phyloP scores from a whole-genome alignment of 1,140 invertebrate species.

The Cherax destructor region DNA sequence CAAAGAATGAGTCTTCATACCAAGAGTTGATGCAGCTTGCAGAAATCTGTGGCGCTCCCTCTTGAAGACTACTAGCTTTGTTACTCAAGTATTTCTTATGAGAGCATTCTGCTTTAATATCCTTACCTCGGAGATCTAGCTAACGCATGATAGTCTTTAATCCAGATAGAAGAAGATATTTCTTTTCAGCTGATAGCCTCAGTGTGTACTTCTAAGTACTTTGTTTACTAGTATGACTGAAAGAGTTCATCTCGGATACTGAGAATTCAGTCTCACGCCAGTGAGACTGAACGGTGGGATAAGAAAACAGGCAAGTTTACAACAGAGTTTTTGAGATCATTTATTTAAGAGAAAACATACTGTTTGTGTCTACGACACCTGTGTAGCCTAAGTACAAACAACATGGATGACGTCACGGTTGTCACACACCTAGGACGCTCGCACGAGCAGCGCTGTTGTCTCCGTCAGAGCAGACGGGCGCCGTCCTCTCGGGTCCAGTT shows the following conservation, averaged over 20 bases:
- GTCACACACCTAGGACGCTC: conserved; percentile 66
- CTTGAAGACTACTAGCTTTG: no score
- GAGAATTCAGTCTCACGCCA: neutral
- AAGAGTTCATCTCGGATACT: no score
- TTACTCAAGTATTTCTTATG: no score
- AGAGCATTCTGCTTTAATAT: no score
- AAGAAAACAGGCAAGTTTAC: conserved; percentile 32
- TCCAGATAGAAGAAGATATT: no score
- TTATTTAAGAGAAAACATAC: conserved; percentile 69
- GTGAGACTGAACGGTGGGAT: neutral
- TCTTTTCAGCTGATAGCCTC: no score
- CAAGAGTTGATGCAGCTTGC: no score
- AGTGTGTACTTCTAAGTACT: neutral
- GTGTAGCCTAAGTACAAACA: conserved; percentile 68
- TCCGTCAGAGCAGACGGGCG: neutral
- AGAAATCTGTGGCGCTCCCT: no score
- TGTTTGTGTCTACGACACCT: conserved; percentile 67
- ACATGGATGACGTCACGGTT: conserved; percentile 67
- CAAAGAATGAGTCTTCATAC: no score
- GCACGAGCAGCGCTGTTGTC: conserved; percentile 51
- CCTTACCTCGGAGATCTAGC: no score
- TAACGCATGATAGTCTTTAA: no score
- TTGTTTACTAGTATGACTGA: neutral
- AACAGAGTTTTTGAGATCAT: conserved; percentile 68
- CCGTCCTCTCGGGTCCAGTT: neutral